Percentiles rank a stretch among this genome's conserved stretches.
These are phyloP conservation scores for Myripristis jacobus DNA, from an alignment of 2,797 vertebrate genomes.

Conservation along the genomic window DNA sequence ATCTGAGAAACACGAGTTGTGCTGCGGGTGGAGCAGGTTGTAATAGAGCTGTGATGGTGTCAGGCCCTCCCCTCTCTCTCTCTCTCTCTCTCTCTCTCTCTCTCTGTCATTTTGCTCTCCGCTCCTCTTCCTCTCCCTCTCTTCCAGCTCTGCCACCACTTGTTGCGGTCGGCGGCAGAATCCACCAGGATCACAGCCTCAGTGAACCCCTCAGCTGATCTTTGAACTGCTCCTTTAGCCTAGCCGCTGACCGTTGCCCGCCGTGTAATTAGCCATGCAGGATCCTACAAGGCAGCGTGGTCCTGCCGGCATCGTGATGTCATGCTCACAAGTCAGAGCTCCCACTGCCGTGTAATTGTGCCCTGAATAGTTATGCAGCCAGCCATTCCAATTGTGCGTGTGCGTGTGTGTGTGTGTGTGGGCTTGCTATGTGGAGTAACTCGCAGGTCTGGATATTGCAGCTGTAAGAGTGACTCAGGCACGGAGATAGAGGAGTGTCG, in stretches of 20 bases:
- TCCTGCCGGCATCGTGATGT: slow-evolving; percentile 47
- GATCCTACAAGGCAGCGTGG: slow-evolving; percentile 39
- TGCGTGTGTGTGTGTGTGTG: too few relatives aligned
- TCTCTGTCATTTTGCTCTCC: slow-evolving; percentile 54
- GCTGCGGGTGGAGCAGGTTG: neutral
- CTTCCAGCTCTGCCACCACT: slow-evolving; percentile 34
- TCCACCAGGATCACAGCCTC: slow-evolving; percentile 50
- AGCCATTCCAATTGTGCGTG: slow-evolving; percentile 21
- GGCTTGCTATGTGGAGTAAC: slow-evolving; percentile 35
- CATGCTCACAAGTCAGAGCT: slow-evolving; percentile 50
- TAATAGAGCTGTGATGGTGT: slow-evolving; percentile 4
- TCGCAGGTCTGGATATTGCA: slow-evolving; percentile 4
- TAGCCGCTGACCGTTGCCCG: slow-evolving; percentile 58
- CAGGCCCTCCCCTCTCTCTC: too few relatives aligned
- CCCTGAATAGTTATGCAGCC: slow-evolving; percentile 43
- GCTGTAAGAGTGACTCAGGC: neutral
- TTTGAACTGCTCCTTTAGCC: slow-evolving; percentile 60
- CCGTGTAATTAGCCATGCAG: slow-evolving; percentile 57
- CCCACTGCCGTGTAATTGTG: slow-evolving; percentile 53
- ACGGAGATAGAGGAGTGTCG: slow-evolving; percentile 11
- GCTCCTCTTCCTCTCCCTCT: slow-evolving; percentile 37
- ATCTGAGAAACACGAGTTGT: slow-evolving; percentile 39
- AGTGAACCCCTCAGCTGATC: slow-evolving; percentile 54
- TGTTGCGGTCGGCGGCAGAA: slow-evolving; percentile 45
- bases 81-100: too few relatives aligned